Base-by-base conservation (phyloP, 2,113 vertebrate species). In the Silurus glanis region DNA sequence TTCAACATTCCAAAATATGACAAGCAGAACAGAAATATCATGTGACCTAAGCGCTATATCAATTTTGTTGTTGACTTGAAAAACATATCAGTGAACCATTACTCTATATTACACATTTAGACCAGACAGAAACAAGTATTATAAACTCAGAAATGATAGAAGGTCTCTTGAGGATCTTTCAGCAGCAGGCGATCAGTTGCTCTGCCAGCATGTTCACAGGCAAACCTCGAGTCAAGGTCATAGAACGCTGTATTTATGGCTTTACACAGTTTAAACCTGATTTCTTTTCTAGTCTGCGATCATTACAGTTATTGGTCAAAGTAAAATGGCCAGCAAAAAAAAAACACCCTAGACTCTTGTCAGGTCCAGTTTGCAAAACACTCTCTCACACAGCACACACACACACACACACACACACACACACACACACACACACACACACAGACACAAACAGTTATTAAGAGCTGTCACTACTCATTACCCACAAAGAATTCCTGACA, bases 401-500 rank as follows among this genome's bases (percentile, higher is more conserved):
- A 75, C 81, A 37, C 66, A 37, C 49, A 82, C 25, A 67, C 79
- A 85, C 83, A 89, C 76, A 82, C 83, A 87, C 79, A 85, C 85
- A 85, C 83, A 83, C 37, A 37, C 37, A 37, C 37, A 37, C 37
- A 72, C 59, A 78, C 83, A 55, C 45, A 59, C 45, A 84, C 82
- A 76, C 80, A 80, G n/a, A 72, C 83, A 87, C 79, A 85, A 87
- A 85, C 83, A 83, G 83, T 82, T 87, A 89, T 89, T 87, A 85
- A 64, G 62, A 78, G 62, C 83, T 80, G 83, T 79, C 88, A 89
- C 69, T 75, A 69, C 53, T 16, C 61, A 87, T 87, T 87, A 64
- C 83, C 74, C 72, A 72, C 79, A 82, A 66, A 0, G 56, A 74
- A 64, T 55, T 66, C 79, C 76, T 59, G 82, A 86, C 59, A 84